These are phyloP conservation scores for Aphaenogaster rudis DNA, from an alignment of 1,140 invertebrate species.

Conservation along the genomic window DNA sequence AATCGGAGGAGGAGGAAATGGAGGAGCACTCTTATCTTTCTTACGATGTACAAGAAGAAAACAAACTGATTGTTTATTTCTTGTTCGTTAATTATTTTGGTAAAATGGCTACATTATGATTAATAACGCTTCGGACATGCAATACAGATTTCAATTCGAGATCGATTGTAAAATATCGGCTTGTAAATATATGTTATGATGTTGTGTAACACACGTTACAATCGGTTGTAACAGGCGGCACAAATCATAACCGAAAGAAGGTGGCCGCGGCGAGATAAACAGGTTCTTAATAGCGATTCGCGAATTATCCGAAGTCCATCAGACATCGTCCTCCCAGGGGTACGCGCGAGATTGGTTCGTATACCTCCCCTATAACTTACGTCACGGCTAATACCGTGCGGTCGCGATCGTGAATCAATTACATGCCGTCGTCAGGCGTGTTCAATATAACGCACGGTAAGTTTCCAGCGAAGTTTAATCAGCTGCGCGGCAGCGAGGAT, in stretches of 20 bases:
- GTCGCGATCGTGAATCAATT: constrained; percentile 60
- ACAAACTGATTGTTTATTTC: not conserved
- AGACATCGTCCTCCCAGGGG: not conserved
- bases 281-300: constrained; percentile 29
- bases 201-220: not conserved
- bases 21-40: no score
- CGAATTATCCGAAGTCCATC: constrained; percentile 30
- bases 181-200: constrained; percentile 21
- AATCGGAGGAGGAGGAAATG: no score
- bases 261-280: not conserved
- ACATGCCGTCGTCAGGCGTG: constrained; percentile 52
- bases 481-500: constrained; percentile 43
- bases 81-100: not conserved
- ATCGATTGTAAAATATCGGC: not conserved
- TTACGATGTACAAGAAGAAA: not conserved
- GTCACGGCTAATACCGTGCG: constrained; percentile 42
- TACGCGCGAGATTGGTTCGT: constrained; percentile 24
- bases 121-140: no score
- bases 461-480: constrained; percentile 53
- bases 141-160: not conserved
- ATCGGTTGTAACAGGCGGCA: constrained; percentile 14
- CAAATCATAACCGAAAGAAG: constrained; percentile 21
- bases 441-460: constrained; percentile 46
- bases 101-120: not conserved
- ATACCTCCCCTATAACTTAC: constrained; percentile 35